Base-by-base conservation (phyloP, 2,888 invertebrate genomes). In the Ernsta delagoae region DNA sequence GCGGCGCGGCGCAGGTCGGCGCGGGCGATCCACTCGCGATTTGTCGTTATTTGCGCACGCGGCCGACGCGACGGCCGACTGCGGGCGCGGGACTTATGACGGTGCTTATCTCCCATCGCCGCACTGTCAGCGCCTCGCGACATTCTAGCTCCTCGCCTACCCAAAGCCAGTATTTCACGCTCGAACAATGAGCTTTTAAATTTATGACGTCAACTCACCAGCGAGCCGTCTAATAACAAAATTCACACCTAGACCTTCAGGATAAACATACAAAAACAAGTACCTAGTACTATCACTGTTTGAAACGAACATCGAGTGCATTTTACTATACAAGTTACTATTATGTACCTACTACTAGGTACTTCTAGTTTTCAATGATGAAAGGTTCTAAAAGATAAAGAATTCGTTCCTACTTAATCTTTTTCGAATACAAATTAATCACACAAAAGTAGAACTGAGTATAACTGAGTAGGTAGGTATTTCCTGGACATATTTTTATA, bases 121-220 rank as follows among this genome's bases (percentile, higher is more conserved):
- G 80, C 79, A 80, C 79, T 83, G 82, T 79, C 85, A 83, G 84
- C 85, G 83, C 84, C 85, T 85, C 80, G 80, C 79, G 80, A 84
- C 85, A 83, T 79, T 64, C 69, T 82, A 75, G 74, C 75, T 74
- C 83, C 82, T 80, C 80, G 79, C 81, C 77, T 79, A 78, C 81
- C 79, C 75, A 74, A 77, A 78, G 79, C 80, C 82, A 85, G 85
- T 85, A 87, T 89, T 90, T 90, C 89, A 88, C 89, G 86, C 90
- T 86, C 84, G 82, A 89, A 92, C 92, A 91, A 92, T 90, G 88
- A 91, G 86, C 87, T 77, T 87, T 90, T 84, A 89, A 90, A 85
- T 83, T 89, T 88, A 87, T 87, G 85, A 86, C 85, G 85, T 85
- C 85, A 84, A 83, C 83, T 83, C 62, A 62, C 68, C 62, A 50